A percentile compares a stretch with the other conserved stretches of the same genome.
phyloP scores from a whole-genome alignment of 2,888 invertebrate species.

The Thymelicus acteon region DNA sequence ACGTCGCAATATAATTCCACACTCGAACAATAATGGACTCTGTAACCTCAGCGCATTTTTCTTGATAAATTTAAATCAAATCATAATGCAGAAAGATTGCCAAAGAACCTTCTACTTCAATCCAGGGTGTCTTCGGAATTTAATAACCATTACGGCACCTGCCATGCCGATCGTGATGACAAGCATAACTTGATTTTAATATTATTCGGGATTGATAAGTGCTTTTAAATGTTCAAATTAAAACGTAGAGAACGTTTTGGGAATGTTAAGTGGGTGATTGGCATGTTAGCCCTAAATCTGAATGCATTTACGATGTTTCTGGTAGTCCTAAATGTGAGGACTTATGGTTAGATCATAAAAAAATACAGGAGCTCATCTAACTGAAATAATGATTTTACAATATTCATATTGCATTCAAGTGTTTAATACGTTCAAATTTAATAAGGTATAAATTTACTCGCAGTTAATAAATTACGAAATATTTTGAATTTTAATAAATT shows the following conservation, averaged over 20 bases:
- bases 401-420: no score
- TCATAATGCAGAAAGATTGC: neutral
- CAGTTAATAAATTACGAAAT: no score
- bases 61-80: conserved; percentile 9
- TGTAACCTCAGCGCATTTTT: conserved; percentile 6
- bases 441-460: no score
- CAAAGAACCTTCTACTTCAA: neutral
- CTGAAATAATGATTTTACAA: no score
- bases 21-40: conserved; percentile 26
- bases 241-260: neutral
- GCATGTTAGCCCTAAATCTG: neutral
- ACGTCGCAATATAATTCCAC: conserved; percentile 19
- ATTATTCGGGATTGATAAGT: conserved; percentile 17
- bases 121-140: neutral
- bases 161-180: neutral
- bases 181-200: conserved; percentile 18
- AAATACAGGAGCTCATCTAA: no score
- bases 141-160: neutral
- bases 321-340: neutral
- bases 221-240: conserved; percentile 17
- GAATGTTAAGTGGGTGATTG: conserved; percentile 4
- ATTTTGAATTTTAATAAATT: no score
- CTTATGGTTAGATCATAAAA: no score
- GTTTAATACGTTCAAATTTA: no score
- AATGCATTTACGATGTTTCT: neutral